These are phyloP conservation scores for Grammatotria lemairii DNA, from an alignment of 2,113 vertebrate genomes.

Conservation along the genomic window DNA sequence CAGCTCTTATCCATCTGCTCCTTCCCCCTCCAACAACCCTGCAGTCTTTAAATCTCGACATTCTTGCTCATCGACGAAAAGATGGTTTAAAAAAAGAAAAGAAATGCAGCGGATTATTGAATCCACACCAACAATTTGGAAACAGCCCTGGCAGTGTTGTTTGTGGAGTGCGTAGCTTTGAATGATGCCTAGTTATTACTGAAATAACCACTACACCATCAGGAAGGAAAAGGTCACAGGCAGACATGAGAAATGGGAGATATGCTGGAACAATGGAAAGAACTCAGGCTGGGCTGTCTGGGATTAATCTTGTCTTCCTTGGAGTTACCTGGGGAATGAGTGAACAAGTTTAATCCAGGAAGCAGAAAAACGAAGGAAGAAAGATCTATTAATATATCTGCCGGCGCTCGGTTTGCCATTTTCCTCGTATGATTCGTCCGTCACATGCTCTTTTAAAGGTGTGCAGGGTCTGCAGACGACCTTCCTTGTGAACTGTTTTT, in stretches of 20 bases:
- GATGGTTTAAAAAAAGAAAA: not conserved
- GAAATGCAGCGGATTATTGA: not conserved
- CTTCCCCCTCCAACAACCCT: not conserved
- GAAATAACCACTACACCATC: constrained; percentile 13
- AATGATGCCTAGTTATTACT: constrained; percentile 12
- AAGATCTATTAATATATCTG: not conserved
- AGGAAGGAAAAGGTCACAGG: constrained; percentile 10
- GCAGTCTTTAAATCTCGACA: constrained; percentile 17
- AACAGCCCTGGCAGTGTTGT: not conserved
- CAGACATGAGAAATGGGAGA: not conserved
- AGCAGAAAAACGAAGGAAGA: not conserved
- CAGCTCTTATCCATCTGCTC: constrained; percentile 45
- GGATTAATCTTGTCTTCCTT: constrained; percentile 24
- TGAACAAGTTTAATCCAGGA: constrained; percentile 2
- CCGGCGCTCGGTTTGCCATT: not conserved
- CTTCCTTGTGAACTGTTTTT: constrained; percentile 26
- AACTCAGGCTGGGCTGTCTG: not conserved
- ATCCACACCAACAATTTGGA: not conserved
- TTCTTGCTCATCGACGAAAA: constrained; percentile 7
- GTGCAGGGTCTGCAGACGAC: not conserved
- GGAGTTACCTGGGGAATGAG: constrained; percentile 1
- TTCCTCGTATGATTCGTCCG: not conserved
- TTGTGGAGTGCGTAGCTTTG: not conserved
- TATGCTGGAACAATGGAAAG: not conserved
- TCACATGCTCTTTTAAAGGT: constrained; percentile 28